Evolutionary conservation across 2,113 vertebrate genomes (phyloP).

Genomic region (Rhynchomys soricoides): DNA sequence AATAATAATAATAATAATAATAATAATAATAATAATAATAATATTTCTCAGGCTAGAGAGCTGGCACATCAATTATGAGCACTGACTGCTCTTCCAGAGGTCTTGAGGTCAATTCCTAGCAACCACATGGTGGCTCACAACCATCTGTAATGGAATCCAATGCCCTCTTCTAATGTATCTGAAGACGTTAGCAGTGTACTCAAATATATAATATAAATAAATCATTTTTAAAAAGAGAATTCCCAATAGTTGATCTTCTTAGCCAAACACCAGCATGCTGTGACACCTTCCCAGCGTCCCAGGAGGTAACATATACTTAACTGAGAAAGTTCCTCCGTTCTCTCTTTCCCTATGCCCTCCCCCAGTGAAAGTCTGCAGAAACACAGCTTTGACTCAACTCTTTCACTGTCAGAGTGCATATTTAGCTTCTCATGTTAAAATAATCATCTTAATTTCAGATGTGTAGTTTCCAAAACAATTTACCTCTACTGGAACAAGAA

Average conservation of each 20-base stretch:
- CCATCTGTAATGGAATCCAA: too few species aligned
- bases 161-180: too few species aligned
- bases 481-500: conserved; percentile 30
- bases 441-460: conserved; percentile 54
- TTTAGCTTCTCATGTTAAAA: conserved; percentile 53
- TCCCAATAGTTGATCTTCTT: neutral
- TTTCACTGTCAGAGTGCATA: conserved; percentile 25
- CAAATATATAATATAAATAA: too few species aligned
- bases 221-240: neutral
- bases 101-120: too few species aligned
- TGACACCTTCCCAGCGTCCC: neutral
- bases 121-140: too few species aligned
- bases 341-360: neutral
- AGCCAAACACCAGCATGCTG: neutral
- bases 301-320: neutral
- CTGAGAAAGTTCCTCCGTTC: neutral
- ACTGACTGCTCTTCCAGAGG: neutral
- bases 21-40: neutral
- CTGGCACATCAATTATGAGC: neutral
- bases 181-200: too few species aligned
- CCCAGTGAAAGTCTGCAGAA: neutral
- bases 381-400: neutral
- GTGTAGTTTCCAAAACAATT: conserved; percentile 21
- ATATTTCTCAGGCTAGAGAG: neutral
- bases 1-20: neutral